Percentiles rank a stretch among this genome's conserved stretches.
phyloP scores from a whole-genome alignment of 2,797 vertebrate species.

The Falco peregrinus region DNA sequence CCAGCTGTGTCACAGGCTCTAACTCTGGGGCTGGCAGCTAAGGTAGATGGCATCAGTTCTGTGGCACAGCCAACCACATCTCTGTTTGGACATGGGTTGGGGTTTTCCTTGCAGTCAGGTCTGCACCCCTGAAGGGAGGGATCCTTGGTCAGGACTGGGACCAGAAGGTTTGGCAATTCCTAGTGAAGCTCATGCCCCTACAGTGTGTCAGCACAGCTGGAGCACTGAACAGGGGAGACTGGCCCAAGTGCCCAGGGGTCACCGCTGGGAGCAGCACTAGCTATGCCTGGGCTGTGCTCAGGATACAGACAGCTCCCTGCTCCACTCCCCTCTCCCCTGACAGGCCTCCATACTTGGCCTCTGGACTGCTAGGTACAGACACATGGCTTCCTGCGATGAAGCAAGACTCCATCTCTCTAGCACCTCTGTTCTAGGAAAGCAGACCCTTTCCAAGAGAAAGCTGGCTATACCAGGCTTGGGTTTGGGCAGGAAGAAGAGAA shows the following conservation, averaged over 20 bases:
- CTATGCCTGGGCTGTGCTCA: neutral
- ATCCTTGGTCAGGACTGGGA: neutral
- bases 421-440: neutral
- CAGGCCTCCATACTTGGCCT: neutral
- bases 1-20: neutral
- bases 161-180: neutral
- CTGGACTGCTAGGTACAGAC: neutral
- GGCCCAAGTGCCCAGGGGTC: neutral
- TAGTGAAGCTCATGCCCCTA: neutral
- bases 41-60: neutral
- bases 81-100: fast-evolving
- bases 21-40: neutral
- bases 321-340: neutral
- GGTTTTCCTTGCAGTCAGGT: neutral
- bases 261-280: neutral
- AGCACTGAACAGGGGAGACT: neutral
- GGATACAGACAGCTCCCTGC: fast-evolving
- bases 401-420: neutral
- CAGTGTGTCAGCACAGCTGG: neutral
- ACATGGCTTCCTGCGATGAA: neutral
- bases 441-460: neutral
- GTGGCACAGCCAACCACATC: fast-evolving
- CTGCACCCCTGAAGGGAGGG: neutral
- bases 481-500: neutral
- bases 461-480: neutral